phyloP scores from a whole-genome alignment of 2,888 invertebrate genomes.

The Brenthis ino region DNA sequence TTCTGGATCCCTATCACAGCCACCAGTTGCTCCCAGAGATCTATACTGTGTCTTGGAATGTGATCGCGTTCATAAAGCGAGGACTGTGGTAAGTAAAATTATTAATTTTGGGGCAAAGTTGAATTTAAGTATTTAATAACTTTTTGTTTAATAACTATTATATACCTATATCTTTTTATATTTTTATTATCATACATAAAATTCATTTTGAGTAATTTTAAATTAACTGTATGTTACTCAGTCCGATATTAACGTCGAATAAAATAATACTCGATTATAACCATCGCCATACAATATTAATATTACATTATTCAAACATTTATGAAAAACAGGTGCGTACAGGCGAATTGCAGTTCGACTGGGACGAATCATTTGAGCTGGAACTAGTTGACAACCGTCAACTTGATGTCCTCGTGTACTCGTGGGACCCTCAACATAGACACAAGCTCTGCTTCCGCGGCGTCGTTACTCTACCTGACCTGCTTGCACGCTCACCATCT shows the following conservation, averaged over 20 bases:
- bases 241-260: not conserved
- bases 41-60: constrained; percentile 99
- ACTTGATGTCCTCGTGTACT: constrained; percentile 97
- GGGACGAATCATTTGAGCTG: constrained; percentile 99
- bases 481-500: constrained; percentile 90
- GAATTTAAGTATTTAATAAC: too few relatives aligned
- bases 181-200: not conserved
- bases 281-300: too few relatives aligned
- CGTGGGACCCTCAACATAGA: constrained; percentile 99
- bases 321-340: constrained; percentile 85
- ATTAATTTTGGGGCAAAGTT: too few relatives aligned
- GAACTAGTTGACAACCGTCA: constrained; percentile 97
- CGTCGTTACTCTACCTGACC: constrained; percentile 91
- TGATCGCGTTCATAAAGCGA: constrained; percentile 97
- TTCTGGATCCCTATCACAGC: constrained; percentile 81
- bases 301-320: not conserved
- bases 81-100: constrained; percentile 88
- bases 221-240: not conserved
- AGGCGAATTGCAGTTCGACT: constrained; percentile 98
- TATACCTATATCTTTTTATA: too few relatives aligned
- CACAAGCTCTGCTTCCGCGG: constrained; percentile 98
- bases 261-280: not conserved
- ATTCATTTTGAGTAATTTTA: not conserved
- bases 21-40: constrained; percentile 85
- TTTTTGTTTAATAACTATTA: too few relatives aligned